Conservation (phyloP, 2,888 invertebrate species). For the Dioctria linearis region DNA sequence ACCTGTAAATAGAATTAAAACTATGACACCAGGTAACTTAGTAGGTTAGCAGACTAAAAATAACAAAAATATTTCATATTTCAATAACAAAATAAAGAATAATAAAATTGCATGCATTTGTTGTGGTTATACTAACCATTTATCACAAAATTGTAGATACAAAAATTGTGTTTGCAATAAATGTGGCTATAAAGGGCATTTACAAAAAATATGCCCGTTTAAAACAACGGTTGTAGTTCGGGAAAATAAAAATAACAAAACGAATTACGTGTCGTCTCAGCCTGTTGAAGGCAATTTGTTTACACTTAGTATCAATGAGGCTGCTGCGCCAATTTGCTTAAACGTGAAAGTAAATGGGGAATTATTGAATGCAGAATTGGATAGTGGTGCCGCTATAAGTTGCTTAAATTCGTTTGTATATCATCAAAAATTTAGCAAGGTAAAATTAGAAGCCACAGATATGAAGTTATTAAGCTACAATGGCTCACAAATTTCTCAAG, state of each 20-base stretch:
- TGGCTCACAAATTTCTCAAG: too few species aligned
- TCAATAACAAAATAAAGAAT: too few species aligned
- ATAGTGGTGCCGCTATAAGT: too few species aligned
- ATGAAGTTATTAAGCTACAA: too few species aligned
- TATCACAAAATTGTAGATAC: neutral
- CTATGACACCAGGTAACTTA: neutral
- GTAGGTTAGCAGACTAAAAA: neutral
- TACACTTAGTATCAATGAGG: too few species aligned
- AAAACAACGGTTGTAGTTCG: neutral
- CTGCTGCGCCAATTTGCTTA: neutral
- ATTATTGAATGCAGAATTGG: neutral
- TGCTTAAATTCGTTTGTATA: too few species aligned
- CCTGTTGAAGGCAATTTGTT: too few species aligned
- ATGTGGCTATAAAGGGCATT: constrained; percentile 22
- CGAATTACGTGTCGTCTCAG: neutral
- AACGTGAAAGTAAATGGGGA: neutral
- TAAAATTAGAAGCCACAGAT: neutral
- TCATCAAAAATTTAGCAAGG: neutral
- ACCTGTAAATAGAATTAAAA: neutral
- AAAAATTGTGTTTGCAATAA: constrained; percentile 2
- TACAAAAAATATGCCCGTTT: neutral
- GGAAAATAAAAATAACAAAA: neutral
- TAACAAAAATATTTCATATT: too few species aligned
- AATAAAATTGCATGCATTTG: neutral
- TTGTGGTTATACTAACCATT: constrained; percentile 4